Base-by-base conservation (phyloP, 2,113 vertebrate genomes). In the Megaceryle torquata region DNA sequence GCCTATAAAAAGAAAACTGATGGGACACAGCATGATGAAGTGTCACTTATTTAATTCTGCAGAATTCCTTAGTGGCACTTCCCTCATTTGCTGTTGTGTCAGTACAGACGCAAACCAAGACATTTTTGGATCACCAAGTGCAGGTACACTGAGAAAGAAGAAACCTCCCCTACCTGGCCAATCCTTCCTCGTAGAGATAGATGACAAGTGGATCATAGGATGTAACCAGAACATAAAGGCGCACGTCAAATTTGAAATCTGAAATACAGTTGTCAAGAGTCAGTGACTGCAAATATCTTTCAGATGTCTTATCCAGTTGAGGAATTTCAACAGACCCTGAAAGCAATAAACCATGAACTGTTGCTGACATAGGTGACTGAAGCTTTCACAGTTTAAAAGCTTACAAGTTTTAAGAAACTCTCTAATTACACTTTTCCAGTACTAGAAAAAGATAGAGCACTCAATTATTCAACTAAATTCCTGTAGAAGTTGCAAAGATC, bases 231-330 rank as follows among this genome's bases (percentile, higher is more conserved):
- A 99, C 99, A 50, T 99, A 99, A 57, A 99, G 97, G 31, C 99
- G 98, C 69, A 99, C 98, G 24, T 99, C 99, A 6, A 99, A 99
- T 97, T 99, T 99, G 98, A 99, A 99, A 93, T 99, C 99, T 98
- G 70, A 83, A 92, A 96, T 43, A 94, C 92, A 96, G 67, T 53
- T 81, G 46, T 15, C 51, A 91, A 53, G 29, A 91, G 37, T 94
- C 78, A 91, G 57, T 60, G 29, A 57, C 29, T 24, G 44, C 37
- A 91, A 85, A 15, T 56, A 85, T 18, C 64, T 88, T 74, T 50
- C 64, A 81, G 26, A 72, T 3, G 48, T 15, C 22, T 14, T 14
- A 93, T 39, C 21, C 37, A 83, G 11, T 1, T 67, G 57, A 91
- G 48, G 8, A 69, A 89, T 77, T 86, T 31, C 72, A 64, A 72